A percentile compares a stretch with the other conserved stretches of the same genome.
Conservation (phyloP, 2,888 invertebrate species). For the Synanthedon tipuliformis region DNA sequence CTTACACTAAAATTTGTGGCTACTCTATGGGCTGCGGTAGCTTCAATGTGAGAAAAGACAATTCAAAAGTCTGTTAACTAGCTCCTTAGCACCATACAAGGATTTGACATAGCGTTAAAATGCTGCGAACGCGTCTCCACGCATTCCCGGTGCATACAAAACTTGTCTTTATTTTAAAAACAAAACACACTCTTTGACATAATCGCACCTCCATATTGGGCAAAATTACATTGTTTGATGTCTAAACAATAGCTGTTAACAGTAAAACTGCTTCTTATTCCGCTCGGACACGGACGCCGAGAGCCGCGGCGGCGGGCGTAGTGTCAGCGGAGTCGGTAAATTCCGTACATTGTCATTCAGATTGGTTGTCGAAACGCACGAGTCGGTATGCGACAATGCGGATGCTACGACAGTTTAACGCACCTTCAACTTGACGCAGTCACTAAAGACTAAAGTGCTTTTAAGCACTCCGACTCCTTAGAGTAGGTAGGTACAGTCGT, state of each 20-base stretch:
- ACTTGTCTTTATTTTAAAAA: constrained; percentile 27
- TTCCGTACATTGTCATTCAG: constrained; percentile 64
- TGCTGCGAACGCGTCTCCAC: constrained; percentile 31
- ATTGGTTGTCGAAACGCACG: constrained; percentile 59
- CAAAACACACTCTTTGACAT: constrained; percentile 63
- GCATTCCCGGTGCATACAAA: constrained; percentile 31
- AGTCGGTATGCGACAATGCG: constrained; percentile 58
- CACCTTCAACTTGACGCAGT: constrained; percentile 17
- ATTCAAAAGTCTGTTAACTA: no score
- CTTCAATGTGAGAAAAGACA: no score
- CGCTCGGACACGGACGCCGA: constrained; percentile 2
- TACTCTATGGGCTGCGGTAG: no score
- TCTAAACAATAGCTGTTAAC: constrained; percentile 61
- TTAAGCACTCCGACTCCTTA: no score
- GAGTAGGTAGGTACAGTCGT: neutral
- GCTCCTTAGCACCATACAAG: neutral
- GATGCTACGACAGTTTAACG: constrained; percentile 31
- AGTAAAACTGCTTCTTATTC: constrained; percentile 57
- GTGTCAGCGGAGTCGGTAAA: constrained; percentile 38
- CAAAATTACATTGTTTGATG: constrained; percentile 61
- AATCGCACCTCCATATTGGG: constrained; percentile 62
- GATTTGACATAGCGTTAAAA: constrained; percentile 22
- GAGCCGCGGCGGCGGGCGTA: constrained; percentile 18
- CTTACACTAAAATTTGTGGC: no score
- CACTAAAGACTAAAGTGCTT: no score